Evolutionary conservation across 2,113 vertebrate genomes (phyloP).

Genomic region (Solea senegalensis): DNA sequence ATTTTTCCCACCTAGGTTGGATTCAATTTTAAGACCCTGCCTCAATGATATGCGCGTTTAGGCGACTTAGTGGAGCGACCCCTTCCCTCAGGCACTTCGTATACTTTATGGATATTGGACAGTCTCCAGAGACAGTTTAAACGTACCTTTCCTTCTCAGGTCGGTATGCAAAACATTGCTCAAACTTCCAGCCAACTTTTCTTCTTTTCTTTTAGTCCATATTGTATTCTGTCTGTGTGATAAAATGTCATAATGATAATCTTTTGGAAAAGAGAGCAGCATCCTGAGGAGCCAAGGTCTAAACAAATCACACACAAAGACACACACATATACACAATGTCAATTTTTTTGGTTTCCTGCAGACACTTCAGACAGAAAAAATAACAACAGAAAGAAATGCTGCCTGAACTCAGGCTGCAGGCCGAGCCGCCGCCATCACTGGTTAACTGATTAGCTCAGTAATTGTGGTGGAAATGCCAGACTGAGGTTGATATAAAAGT

Average conservation of each 20-base stretch:
- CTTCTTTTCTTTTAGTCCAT: neutral
- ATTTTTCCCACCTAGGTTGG: too few species aligned
- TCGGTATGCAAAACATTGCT: too few species aligned
- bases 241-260: constrained; percentile 60
- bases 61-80: too few species aligned
- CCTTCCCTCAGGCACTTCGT: too few species aligned
- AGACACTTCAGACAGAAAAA: constrained; percentile 14
- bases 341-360: constrained; percentile 18
- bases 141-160: too few species aligned
- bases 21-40: too few species aligned
- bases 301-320: constrained; percentile 12
- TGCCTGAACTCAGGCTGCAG: constrained; percentile 32
- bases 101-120: too few species aligned
- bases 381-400: constrained; percentile 26
- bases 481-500: constrained; percentile 57
- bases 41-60: too few species aligned
- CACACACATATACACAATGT: constrained; percentile 6
- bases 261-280: constrained; percentile 38
- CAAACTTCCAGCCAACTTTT: too few species aligned
- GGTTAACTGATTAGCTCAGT: constrained; percentile 63
- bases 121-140: too few species aligned
- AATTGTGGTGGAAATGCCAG: constrained; percentile 63
- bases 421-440: constrained; percentile 23
- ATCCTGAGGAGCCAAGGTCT: constrained; percentile 19
- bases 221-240: constrained; percentile 17